phyloP scores from a whole-genome alignment of 2,888 invertebrate species.

The Hydrotaea diabolus region DNA sequence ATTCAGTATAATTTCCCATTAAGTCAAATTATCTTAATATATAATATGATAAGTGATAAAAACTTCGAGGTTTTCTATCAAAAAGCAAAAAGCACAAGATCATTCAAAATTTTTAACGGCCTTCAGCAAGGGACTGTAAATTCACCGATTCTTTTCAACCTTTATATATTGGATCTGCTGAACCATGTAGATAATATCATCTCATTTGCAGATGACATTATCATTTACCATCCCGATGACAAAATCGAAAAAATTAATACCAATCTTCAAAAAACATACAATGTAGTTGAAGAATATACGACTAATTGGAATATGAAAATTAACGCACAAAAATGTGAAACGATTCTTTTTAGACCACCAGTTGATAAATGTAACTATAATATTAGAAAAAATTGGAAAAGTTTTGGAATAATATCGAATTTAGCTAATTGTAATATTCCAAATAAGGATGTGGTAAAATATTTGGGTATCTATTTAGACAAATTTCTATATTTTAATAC shows the following conservation, averaged over 20 bases:
- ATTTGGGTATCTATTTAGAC: no score
- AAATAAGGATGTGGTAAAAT: no score
- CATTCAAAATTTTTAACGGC: conserved; percentile 23
- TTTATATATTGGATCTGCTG: conserved; percentile 31
- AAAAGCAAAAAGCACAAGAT: not conserved
- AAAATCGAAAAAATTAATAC: conserved; percentile 34
- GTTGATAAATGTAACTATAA: conserved; percentile 35
- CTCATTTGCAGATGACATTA: conserved; percentile 35
- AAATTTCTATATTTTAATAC: no score
- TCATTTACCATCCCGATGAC: conserved; percentile 32
- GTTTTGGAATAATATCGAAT: conserved; percentile 21
- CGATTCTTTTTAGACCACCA: conserved; percentile 42
- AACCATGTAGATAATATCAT: conserved; percentile 27
- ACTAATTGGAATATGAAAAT: conserved; percentile 41
- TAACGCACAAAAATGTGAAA: conserved; percentile 41
- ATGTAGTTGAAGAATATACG: conserved; percentile 25
- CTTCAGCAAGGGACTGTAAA: conserved; percentile 30
- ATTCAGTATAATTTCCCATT: not conserved
- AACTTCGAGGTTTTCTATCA: not conserved
- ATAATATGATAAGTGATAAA: not conserved
- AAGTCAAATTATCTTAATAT: not conserved
- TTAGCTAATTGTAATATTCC: no score
- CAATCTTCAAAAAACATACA: conserved; percentile 22
- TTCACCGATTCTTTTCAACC: conserved; percentile 21
- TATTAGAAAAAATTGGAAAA: conserved; percentile 42